phyloP scores from a whole-genome alignment of 2,888 invertebrate species.

The Campoplex capitator region DNA sequence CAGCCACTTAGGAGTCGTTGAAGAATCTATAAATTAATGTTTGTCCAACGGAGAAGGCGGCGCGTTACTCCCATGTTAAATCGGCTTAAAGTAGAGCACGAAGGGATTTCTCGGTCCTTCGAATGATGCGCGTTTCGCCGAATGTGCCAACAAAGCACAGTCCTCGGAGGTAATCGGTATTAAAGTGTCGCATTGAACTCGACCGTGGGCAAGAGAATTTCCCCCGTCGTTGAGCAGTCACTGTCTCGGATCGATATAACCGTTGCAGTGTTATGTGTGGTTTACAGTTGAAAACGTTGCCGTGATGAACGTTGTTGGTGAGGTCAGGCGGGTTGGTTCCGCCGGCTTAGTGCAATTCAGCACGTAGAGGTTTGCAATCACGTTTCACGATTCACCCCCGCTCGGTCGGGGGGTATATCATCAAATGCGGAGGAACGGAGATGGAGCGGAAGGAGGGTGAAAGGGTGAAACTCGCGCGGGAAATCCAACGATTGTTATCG shows the following conservation, averaged over 20 bases:
- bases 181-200: constrained; percentile 67
- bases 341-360: constrained; percentile 43
- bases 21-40: not conserved
- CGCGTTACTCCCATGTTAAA: not conserved
- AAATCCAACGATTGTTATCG: constrained; percentile 47
- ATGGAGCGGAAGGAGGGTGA: not conserved
- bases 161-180: constrained; percentile 42
- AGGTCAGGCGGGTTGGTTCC: constrained; percentile 26
- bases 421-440: not conserved
- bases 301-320: constrained; percentile 52
- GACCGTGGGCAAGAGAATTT: constrained; percentile 59
- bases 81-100: not conserved
- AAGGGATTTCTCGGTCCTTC: not conserved
- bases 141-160: constrained; percentile 30
- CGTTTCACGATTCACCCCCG: constrained; percentile 32
- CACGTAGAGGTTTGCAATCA: constrained; percentile 43
- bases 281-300: constrained; percentile 34
- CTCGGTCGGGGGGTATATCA: not conserved
- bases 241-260: constrained; percentile 37
- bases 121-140: not conserved
- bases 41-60: not conserved
- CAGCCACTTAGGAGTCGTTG: not conserved
- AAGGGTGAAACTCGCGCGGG: constrained; percentile 13
- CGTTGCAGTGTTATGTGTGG: constrained; percentile 41
- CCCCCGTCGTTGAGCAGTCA: not conserved